Conservation (phyloP, 1,140 invertebrate species). For the Zophobas atratus region DNA sequence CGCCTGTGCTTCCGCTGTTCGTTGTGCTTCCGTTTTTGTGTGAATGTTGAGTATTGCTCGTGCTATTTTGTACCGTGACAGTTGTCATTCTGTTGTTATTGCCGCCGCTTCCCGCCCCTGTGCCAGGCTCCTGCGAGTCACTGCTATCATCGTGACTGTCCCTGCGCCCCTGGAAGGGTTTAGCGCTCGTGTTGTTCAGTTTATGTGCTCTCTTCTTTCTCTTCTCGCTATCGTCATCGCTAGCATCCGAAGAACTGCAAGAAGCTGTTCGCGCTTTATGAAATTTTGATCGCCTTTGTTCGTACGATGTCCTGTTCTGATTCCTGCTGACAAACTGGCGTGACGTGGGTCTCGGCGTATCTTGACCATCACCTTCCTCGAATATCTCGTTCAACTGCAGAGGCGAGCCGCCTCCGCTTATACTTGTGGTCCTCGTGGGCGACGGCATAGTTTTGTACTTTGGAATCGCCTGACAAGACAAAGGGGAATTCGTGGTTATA, state of each 20-base stretch:
- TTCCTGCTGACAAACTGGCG: constrained; percentile 65
- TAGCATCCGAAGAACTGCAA: constrained; percentile 91
- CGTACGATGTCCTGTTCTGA: constrained; percentile 69
- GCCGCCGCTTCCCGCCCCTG: constrained; percentile 67
- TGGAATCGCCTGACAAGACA: constrained; percentile 65
- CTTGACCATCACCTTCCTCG: constrained; percentile 74
- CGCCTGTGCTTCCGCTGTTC: constrained; percentile 62
- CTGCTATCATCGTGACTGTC: constrained; percentile 87
- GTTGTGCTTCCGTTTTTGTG: constrained; percentile 64
- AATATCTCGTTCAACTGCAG: constrained; percentile 81
- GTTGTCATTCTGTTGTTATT: constrained; percentile 49
- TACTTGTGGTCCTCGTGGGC: constrained; percentile 64
- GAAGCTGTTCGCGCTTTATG: constrained; percentile 87
- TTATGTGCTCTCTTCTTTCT: constrained; percentile 86
- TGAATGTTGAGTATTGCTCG: constrained; percentile 56
- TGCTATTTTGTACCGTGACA: constrained; percentile 36
- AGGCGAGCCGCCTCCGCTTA: constrained; percentile 66
- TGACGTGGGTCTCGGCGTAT: constrained; percentile 63
- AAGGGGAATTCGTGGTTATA: constrained; percentile 68
- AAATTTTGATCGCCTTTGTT: constrained; percentile 79
- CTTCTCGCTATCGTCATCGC: constrained; percentile 90
- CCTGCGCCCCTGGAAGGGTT: constrained; percentile 73
- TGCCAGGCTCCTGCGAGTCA: constrained; percentile 77
- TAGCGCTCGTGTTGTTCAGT: constrained; percentile 73
- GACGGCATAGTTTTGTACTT: constrained; percentile 75